phyloP scores from a whole-genome alignment of 2,797 vertebrate genomes.

The Tiaroga cobitis region DNA sequence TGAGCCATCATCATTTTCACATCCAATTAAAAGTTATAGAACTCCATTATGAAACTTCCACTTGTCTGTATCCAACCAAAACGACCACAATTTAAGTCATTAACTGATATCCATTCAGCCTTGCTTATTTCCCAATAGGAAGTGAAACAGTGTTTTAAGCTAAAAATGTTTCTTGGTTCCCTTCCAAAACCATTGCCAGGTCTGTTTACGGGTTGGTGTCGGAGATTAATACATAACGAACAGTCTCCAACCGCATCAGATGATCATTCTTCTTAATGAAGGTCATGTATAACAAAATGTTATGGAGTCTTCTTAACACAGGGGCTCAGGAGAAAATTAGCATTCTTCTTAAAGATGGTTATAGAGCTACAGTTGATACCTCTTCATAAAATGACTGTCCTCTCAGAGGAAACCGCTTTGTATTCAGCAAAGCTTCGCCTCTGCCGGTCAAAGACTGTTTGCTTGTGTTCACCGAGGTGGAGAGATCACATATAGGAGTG shows the following conservation, averaged over 20 bases:
- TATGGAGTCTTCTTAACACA: neutral
- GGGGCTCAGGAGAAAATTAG: conserved; percentile 3
- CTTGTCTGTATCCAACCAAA: conserved; percentile 80
- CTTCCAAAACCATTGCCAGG: conserved; percentile 66
- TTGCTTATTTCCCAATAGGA: conserved; percentile 68
- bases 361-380: neutral
- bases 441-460: conserved; percentile 66
- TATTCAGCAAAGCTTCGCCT: conserved; percentile 18
- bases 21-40: conserved; percentile 82
- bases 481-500: conserved; percentile 74
- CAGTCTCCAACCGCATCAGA: neutral
- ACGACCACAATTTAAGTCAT: conserved; percentile 76
- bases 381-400: neutral
- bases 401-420: conserved; percentile 20
- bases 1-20: conserved; percentile 68
- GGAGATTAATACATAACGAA: conserved; percentile 36
- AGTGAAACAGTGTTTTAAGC: conserved; percentile 67
- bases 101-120: conserved; percentile 80
- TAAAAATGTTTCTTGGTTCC: conserved; percentile 64
- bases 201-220: conserved; percentile 35
- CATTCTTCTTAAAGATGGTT: neutral
- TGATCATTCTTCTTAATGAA: conserved; percentile 17
- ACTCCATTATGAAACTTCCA: conserved; percentile 74
- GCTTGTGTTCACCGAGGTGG: conserved; percentile 33
- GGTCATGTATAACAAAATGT: neutral